These are phyloP conservation scores for Melanocharis versteri DNA, from an alignment of 2,113 vertebrate genomes.

Conservation along the genomic window DNA sequence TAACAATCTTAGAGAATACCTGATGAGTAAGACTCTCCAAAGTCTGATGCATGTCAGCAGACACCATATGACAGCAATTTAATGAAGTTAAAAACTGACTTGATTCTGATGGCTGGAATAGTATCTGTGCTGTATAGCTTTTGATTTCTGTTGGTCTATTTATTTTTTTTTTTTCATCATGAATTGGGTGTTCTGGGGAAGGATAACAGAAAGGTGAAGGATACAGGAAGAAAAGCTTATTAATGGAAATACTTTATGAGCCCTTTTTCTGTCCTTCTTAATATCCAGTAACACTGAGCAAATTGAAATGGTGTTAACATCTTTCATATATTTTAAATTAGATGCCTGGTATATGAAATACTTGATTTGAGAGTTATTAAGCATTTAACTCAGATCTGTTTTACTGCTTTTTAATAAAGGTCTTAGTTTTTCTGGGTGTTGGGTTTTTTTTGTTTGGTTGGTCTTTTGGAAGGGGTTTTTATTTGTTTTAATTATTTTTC, in stretches of 20 bases:
- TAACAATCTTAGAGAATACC: conserved; percentile 94
- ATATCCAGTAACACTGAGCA: conserved; percentile 34
- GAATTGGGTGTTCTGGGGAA: conserved; percentile 48
- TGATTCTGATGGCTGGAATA: conserved; percentile 74
- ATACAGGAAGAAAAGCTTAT: conserved; percentile 51
- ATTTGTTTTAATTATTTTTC: neutral
- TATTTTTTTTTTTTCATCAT: neutral
- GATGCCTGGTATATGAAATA: neutral
- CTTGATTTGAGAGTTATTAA: neutral
- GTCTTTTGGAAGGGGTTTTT: neutral
- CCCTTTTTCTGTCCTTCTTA: conserved; percentile 30
- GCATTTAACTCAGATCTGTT: neutral
- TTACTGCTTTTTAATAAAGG: neutral
- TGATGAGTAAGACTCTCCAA: conserved; percentile 89
- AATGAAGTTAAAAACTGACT: conserved; percentile 95
- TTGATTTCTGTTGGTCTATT: conserved; percentile 54
- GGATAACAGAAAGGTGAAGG: conserved; percentile 59
- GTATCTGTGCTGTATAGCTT: conserved; percentile 55
- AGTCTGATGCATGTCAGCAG: conserved; percentile 91
- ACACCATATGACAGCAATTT: conserved; percentile 89
- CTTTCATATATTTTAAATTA: conserved; percentile 42
- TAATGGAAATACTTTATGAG: conserved; percentile 52
- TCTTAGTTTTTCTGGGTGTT: neutral
- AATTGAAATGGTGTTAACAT: conserved; percentile 29
- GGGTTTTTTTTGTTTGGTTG: neutral